phyloP scores from a whole-genome alignment of 1,140 invertebrate species.

The Cardiocondyla obscurior region DNA sequence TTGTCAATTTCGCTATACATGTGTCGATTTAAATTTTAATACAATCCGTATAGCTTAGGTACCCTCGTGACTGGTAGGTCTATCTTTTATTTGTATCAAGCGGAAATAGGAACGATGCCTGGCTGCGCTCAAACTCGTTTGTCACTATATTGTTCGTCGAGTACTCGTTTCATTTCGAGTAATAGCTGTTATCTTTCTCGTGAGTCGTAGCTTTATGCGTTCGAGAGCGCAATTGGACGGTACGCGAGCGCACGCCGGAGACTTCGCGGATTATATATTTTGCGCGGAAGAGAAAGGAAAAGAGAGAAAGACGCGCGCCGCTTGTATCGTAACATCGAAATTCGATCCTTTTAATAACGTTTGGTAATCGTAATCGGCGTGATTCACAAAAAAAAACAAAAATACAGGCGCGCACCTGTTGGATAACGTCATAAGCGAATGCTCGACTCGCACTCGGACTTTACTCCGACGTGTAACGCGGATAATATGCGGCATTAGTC shows the following conservation, averaged over 20 bases:
- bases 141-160: slow-evolving; percentile 31
- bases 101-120: slow-evolving; percentile 48
- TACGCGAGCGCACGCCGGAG: not conserved
- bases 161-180: slow-evolving; percentile 11
- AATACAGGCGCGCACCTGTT: too few species aligned
- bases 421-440: not conserved
- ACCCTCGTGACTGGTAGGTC: not conserved
- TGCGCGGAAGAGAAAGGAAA: too few species aligned
- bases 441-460: not conserved
- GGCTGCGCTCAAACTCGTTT: slow-evolving; percentile 28
- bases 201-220: not conserved
- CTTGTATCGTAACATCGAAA: not conserved
- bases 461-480: not conserved
- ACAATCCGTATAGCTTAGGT: not conserved
- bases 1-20: not conserved
- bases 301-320: not conserved
- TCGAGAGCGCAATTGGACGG: not conserved
- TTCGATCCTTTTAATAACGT: slow-evolving; percentile 1
- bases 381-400: too few species aligned
- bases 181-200: slow-evolving; percentile 3
- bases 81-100: not conserved
- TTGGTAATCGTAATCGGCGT: not conserved
- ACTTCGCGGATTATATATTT: slow-evolving; percentile 13
- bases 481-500: slow-evolving; percentile 18
- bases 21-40: slow-evolving; percentile 5